Evolutionary conservation across 2,113 vertebrate genomes (phyloP), one percentile per base, ranked within the genome.

Genomic region (Pseudolaguvia tuberculata): DNA sequence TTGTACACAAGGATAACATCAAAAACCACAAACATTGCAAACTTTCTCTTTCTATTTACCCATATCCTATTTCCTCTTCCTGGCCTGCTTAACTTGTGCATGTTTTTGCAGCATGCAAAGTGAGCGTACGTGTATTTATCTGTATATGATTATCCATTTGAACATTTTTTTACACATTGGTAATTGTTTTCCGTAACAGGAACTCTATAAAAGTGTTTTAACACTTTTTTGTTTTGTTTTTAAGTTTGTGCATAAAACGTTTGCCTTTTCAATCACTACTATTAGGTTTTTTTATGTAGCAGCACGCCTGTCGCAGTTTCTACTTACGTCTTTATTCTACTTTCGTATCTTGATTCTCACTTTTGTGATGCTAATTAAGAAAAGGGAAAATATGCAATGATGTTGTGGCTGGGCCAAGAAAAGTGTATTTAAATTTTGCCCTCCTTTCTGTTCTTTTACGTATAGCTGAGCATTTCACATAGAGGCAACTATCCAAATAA

Each of bases 51-150:
- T 81, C 79, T 81, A 81, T 87, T 76, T 79, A 67, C 80, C 82
- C 76, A 80, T 85, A 84, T 85, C 80, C 83, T 83, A 78, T 86
- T 80, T 85, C 82, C 84, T 85, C 83, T 88, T 75, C 77, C 75
- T 79, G 85, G 79, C 80, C 85, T 84, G 70, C 71, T 75, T 83
- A 58, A 66, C 67, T 78, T 58, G 57, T 81, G 80, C 77, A 78
- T 57, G 69, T 55, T 78, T 81, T 76, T 81, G 80, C 80, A 81
- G 63, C 76, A 78, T 78, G 76, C 80, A 81, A 72, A 68, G 27
- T 69, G 56, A 76, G 27, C 25, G 15, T 70, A 76, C 45, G 10
- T 76, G 66, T 50, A 62, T 50, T 39, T 35, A 50, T 61, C 31
- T 62, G 56, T 59, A 48, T 51, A 7, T 59, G 55, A 7, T 67